A percentile compares a stretch with the other conserved stretches of the same genome.
These are phyloP conservation scores for Trochalopteron elliotii DNA, from an alignment of 2,113 vertebrate species.

Conservation along the genomic window DNA sequence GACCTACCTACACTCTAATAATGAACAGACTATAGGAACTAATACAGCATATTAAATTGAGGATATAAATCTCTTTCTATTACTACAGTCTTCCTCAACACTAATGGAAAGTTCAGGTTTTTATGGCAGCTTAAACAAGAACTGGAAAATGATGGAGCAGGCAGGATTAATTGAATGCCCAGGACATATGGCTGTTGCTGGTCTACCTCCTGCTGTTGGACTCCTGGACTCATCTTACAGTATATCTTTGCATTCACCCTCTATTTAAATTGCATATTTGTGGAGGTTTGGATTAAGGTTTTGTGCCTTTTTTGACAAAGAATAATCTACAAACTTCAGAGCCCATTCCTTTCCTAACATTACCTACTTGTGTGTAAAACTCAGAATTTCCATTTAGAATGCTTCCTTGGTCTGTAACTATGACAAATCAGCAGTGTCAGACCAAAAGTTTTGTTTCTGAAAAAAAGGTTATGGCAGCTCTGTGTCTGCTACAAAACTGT, in stretches of 20 bases:
- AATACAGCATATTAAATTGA: constrained; percentile 44
- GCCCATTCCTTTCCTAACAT: background rate
- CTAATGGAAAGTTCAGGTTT: constrained; percentile 48
- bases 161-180: constrained; percentile 27
- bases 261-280: background rate
- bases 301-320: background rate
- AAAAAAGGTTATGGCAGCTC: background rate
- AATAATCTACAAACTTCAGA: background rate
- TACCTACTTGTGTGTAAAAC: background rate
- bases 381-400: background rate
- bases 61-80: constrained; percentile 60
- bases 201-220: background rate
- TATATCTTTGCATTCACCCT: background rate
- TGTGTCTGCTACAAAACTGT: background rate
- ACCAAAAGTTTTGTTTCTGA: background rate
- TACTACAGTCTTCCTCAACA: constrained; percentile 44
- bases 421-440: background rate
- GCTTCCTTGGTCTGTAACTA: background rate
- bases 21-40: constrained; percentile 46
- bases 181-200: background rate
- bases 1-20: constrained; percentile 45
- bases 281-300: background rate
- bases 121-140: constrained; percentile 56
- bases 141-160: constrained; percentile 31
- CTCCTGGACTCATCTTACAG: background rate